These are phyloP conservation scores for Phengaris alcon DNA, from an alignment of 2,888 invertebrate species.

Conservation along the genomic window DNA sequence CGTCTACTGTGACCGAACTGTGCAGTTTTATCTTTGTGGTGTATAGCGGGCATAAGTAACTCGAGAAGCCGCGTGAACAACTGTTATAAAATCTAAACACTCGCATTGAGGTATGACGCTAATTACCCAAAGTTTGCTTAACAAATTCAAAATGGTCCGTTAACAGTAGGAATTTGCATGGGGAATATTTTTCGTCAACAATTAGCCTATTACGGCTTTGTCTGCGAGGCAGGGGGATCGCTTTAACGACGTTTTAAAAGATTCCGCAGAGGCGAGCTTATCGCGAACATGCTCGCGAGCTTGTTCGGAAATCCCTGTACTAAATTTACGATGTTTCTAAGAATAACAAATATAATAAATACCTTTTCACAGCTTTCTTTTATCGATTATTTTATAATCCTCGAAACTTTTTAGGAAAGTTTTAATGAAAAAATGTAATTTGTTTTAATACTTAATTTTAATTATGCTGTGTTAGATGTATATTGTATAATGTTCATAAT, in stretches of 20 bases:
- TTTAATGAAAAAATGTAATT: too few relatives aligned
- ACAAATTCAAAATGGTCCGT: conserved; percentile 76
- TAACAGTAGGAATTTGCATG: conserved; percentile 77
- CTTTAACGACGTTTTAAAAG: conserved; percentile 79
- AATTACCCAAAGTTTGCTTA: conserved; percentile 71
- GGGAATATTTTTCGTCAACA: conserved; percentile 77
- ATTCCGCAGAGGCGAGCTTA: conserved; percentile 70
- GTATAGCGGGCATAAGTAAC: neutral
- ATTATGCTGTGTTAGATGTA: too few relatives aligned
- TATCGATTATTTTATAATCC: too few relatives aligned
- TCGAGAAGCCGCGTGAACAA: conserved; percentile 25
- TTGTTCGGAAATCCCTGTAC: conserved; percentile 76
- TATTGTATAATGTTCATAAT: too few relatives aligned
- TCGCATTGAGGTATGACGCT: conserved; percentile 45
- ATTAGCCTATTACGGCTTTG: conserved; percentile 73
- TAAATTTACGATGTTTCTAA: conserved; percentile 75
- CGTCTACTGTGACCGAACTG: too few relatives aligned
- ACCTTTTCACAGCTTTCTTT: too few relatives aligned
- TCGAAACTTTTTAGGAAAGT: too few relatives aligned
- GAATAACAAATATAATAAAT: conserved; percentile 75
- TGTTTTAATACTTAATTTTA: too few relatives aligned
- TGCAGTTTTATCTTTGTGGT: too few relatives aligned
- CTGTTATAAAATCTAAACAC: conserved; percentile 39
- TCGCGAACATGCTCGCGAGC: conserved; percentile 67
- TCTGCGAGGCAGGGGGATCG: conserved; percentile 67